Evolutionary conservation across 2,888 invertebrate species (phyloP), one percentile per base, ranked within the genome.

Genomic region (Leptinotarsa haldemani): DNA sequence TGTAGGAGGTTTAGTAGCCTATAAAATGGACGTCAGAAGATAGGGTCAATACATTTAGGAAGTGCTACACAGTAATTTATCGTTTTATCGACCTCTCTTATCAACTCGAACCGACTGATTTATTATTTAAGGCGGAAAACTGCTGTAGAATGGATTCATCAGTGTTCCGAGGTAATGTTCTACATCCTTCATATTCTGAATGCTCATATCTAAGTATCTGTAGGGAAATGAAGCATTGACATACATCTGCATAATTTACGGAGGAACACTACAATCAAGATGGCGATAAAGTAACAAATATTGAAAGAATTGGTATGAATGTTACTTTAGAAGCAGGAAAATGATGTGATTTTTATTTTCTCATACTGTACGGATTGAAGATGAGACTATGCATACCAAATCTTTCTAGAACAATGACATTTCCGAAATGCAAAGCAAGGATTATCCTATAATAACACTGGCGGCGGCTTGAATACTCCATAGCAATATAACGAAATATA

Each of bases 71-170:
- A 47, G 77, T 76, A 77, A 79, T 79, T 79, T 77, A 79, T 79
- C 74, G 77, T 79, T 79, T 79, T 77, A 79, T 79, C 79, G 73
- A 76, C 77, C 71, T 76, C 76, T 77, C 76, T 79, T 79, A 79
- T 77, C 78, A 73, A 72, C 76, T 75, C 71, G 71, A 74, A 74
- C 72, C 64, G 71, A 69, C 74, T 77, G 77, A 79, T 79, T 79
- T 79, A 79, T 79, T 77, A 74, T 74, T 68, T 68, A 72, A 75
- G 74, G 72, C 64, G 74, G 70, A 70, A 74, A 61, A 30, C 15
- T 40, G 25, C 7, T 1, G n/a, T 30, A 16, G 7, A 61, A 61
- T 61, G 30, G 40, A 16, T n/a, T 40, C 58, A 61, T 40, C 40
- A 61, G 61, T 61, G n/a, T 61, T 61, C 1, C 16, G 50, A n/a